Evolutionary conservation across 2,113 vertebrate species (phyloP).

Genomic region (Pholis gunnellus): DNA sequence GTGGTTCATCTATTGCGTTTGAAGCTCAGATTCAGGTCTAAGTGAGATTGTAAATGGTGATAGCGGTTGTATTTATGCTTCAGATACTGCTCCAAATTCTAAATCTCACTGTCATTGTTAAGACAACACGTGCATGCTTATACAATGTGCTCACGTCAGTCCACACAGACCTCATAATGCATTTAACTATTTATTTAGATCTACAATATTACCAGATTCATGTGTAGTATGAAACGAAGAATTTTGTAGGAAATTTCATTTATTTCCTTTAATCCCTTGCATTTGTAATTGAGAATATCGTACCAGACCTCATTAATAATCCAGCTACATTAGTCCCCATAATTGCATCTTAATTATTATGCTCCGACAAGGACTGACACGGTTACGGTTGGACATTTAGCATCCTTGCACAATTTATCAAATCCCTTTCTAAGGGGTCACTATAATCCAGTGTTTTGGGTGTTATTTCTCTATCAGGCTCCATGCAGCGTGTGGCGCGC

Average conservation of each 20-base stretch:
- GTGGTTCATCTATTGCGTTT: conserved; percentile 8
- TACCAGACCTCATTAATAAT: conserved; percentile 5
- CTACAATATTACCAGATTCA: not conserved
- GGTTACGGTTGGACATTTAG: conserved; percentile 23
- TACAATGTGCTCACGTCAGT: not conserved
- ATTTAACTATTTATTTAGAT: not conserved
- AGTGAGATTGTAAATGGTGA: conserved; percentile 18
- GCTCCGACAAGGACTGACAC: not conserved
- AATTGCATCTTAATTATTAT: not conserved
- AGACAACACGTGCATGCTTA: not conserved
- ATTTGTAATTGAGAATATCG: conserved; percentile 1
- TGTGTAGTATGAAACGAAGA: not conserved
- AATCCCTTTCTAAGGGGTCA: conserved; percentile 3
- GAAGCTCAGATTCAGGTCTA: conserved; percentile 1
- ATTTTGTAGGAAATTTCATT: too few species aligned
- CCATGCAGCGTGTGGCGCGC: conserved; percentile 33
- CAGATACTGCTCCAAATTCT: conserved; percentile 7
- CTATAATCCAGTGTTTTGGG: conserved; percentile 29
- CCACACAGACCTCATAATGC: not conserved
- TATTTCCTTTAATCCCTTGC: not conserved
- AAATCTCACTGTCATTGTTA: not conserved
- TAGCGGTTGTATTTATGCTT: conserved; percentile 20
- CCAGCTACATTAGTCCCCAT: conserved; percentile 7
- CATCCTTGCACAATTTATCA: conserved; percentile 4
- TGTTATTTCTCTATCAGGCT: conserved; percentile 36